phyloP scores from a whole-genome alignment of 2,888 invertebrate genomes.

The Apodemia hepburni region DNA sequence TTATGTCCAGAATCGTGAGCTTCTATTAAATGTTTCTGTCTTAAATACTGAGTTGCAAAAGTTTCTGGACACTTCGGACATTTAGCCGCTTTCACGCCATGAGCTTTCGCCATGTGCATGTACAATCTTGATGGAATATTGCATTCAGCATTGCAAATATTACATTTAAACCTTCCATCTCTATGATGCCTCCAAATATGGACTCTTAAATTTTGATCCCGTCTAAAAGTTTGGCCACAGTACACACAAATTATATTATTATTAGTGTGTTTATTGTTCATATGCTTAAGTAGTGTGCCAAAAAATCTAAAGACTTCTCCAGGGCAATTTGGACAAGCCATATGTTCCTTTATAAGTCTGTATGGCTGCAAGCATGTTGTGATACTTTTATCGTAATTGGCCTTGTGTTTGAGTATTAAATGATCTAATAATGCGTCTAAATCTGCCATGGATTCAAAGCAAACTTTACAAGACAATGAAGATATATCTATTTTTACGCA shows the following conservation, averaged over 20 bases:
- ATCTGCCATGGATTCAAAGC: slow-evolving; percentile 57
- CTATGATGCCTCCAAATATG: slow-evolving; percentile 70
- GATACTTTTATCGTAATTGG: slow-evolving; percentile 64
- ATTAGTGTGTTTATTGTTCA: slow-evolving; percentile 66
- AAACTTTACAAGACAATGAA: slow-evolving; percentile 60
- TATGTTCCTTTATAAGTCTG: slow-evolving; percentile 59
- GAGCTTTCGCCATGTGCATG: slow-evolving; percentile 69
- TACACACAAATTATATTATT: slow-evolving; percentile 72
- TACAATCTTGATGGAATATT: slow-evolving; percentile 68
- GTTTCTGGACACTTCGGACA: slow-evolving; percentile 63
- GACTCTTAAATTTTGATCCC: slow-evolving; percentile 66
- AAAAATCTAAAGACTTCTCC: slow-evolving; percentile 63
- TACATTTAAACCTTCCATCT: slow-evolving; percentile 64
- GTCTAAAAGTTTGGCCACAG: slow-evolving; percentile 64
- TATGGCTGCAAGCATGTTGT: slow-evolving; percentile 68
- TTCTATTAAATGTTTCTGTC: slow-evolving; percentile 76
- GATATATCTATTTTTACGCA: slow-evolving; percentile 71
- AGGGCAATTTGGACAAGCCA: slow-evolving; percentile 64
- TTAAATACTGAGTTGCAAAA: slow-evolving; percentile 74
- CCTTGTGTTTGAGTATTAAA: slow-evolving; percentile 58
- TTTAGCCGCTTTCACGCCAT: slow-evolving; percentile 67
- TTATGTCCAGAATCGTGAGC: slow-evolving; percentile 71
- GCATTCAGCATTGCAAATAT: slow-evolving; percentile 61
- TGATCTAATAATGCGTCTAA: slow-evolving; percentile 61
- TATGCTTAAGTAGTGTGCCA: slow-evolving; percentile 65